Percentiles rank a stretch among this genome's conserved stretches.
These are phyloP conservation scores for Recurvirostra avosetta DNA, from an alignment of 2,113 vertebrate genomes.

Conservation along the genomic window DNA sequence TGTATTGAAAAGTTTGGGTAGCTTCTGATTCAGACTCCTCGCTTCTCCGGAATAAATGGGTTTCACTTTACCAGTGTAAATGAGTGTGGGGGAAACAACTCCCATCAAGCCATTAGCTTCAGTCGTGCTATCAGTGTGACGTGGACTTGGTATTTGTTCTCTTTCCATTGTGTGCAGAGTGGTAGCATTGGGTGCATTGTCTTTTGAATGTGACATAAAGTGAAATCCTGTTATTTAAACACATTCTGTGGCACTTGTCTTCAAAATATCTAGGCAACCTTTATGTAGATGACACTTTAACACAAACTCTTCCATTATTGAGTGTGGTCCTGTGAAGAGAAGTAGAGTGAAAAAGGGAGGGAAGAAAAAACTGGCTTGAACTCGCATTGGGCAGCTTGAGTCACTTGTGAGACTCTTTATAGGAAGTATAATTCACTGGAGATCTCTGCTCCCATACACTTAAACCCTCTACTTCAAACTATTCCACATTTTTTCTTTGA, in stretches of 20 bases:
- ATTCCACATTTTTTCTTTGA: not conserved
- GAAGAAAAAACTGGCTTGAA: not conserved
- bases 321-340: not conserved
- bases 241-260: not conserved
- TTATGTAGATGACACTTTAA: slow-evolving; percentile 12
- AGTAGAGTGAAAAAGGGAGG: not conserved
- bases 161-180: not conserved
- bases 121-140: not conserved
- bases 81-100: not conserved
- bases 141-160: not conserved
- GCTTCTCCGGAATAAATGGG: not conserved
- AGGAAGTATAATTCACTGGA: not conserved
- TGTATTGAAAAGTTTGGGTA: not conserved
- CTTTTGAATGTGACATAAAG: not conserved
- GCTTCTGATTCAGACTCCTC: not conserved
- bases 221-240: slow-evolving; percentile 40
- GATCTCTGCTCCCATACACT: not conserved
- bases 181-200: not conserved
- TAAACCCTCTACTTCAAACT: not conserved
- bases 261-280: slow-evolving; percentile 7
- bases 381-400: not conserved
- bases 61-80: not conserved
- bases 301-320: not conserved
- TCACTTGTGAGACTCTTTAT: not conserved
- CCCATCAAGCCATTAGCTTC: not conserved